phyloP scores from a whole-genome alignment of 1,140 invertebrate genomes.

The Drosophila pallidifrons region DNA sequence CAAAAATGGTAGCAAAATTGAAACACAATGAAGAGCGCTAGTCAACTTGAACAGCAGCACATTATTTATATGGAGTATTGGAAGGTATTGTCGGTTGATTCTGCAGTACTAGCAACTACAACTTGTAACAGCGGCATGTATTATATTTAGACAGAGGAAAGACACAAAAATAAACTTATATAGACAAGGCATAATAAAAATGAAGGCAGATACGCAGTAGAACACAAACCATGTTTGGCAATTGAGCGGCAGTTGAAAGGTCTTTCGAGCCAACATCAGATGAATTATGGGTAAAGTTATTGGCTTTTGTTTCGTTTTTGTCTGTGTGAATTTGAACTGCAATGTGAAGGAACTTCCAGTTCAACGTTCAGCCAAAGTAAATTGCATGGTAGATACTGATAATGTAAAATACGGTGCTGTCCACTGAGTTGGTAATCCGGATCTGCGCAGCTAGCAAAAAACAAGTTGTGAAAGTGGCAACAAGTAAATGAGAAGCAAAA shows the following conservation, averaged over 20 bases:
- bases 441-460: constrained; percentile 33
- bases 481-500: neutral
- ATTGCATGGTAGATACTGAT: constrained; percentile 64
- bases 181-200: constrained; percentile 51
- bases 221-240: constrained; percentile 69
- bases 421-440: constrained; percentile 4
- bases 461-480: constrained; percentile 29
- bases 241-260: constrained; percentile 78
- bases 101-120: constrained; percentile 42
- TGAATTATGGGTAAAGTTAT: constrained; percentile 79
- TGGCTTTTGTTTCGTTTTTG: constrained; percentile 24
- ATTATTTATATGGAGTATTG: constrained; percentile 44
- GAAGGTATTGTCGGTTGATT: constrained; percentile 41
- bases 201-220: constrained; percentile 25
- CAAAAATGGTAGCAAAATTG: constrained; percentile 72
- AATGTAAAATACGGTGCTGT: constrained; percentile 45
- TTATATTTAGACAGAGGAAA: constrained; percentile 76
- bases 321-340: constrained; percentile 6
- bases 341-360: constrained; percentile 48
- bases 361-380: neutral
- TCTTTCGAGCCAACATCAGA: constrained; percentile 61
- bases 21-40: constrained; percentile 68
- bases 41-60: constrained; percentile 56
- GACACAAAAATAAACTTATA: constrained; percentile 80
- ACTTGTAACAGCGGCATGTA: constrained; percentile 60